A percentile compares a stretch with the other conserved stretches of the same genome.
Conservation (phyloP, 2,797 vertebrate genomes). For the Cossypha heuglini region DNA sequence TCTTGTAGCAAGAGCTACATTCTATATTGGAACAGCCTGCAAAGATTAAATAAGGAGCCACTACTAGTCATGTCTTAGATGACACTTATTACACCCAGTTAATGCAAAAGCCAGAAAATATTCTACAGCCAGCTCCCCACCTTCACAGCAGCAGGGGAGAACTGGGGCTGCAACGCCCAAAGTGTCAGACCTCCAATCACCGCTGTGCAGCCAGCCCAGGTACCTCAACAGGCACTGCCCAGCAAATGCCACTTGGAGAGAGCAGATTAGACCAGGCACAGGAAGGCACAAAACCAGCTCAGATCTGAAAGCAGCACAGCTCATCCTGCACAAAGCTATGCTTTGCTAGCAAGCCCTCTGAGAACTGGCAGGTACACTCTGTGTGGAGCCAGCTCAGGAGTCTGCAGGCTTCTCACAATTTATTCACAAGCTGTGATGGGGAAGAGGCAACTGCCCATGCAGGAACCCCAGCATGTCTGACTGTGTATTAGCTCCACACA, state of each 20-base stretch:
- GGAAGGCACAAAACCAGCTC: not conserved
- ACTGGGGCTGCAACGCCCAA: not conserved
- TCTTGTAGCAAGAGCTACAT: not conserved
- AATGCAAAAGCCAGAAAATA: not conserved
- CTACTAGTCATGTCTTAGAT: not conserved
- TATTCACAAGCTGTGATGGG: not conserved
- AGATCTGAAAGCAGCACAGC: not conserved
- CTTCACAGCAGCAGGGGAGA: not conserved
- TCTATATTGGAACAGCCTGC: not conserved
- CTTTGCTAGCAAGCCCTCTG: not conserved
- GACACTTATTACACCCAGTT: not conserved
- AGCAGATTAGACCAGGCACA: not conserved
- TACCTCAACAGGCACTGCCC: not conserved
- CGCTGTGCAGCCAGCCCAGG: not conserved
- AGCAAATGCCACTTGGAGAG: not conserved
- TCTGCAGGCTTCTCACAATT: rapidly evolving
- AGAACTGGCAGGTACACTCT: not conserved
- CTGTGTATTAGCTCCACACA: not conserved
- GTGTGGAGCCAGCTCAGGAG: not conserved
- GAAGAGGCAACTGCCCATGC: not conserved
- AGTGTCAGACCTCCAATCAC: not conserved
- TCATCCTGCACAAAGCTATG: not conserved
- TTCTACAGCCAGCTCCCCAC: not conserved
- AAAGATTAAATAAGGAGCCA: not conserved
- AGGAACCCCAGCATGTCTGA: not conserved